These are phyloP conservation scores for Drosophila siamana DNA, from an alignment of 2,888 invertebrate genomes.

Conservation along the genomic window DNA sequence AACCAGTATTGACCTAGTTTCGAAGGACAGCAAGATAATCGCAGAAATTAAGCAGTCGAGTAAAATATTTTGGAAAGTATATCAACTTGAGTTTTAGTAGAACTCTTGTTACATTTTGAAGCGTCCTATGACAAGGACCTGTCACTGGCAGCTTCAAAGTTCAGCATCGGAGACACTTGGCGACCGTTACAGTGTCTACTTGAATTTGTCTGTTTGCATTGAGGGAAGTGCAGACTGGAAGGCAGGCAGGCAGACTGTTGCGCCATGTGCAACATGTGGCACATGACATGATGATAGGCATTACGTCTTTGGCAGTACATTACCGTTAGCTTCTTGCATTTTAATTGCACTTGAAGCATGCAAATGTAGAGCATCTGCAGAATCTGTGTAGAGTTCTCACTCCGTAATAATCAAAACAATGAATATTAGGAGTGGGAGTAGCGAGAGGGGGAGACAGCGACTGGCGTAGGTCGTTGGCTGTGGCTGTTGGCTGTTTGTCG, in stretches of 20 bases:
- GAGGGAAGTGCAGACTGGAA: background rate
- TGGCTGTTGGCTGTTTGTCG: constrained; percentile 23
- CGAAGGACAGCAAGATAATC: background rate
- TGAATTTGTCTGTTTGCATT: background rate
- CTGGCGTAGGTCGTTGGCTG: constrained; percentile 61
- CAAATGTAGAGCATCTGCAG: constrained; percentile 69
- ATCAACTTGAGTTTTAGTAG: background rate
- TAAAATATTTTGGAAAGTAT: too few relatives aligned
- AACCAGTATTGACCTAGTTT: background rate
- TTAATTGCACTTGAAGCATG: constrained; percentile 63
- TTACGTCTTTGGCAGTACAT: constrained; percentile 42
- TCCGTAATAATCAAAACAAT: constrained; percentile 53
- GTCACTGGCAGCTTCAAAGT: background rate
- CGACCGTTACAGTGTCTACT: background rate
- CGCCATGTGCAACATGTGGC: constrained; percentile 19
- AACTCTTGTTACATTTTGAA: background rate
- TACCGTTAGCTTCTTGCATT: constrained; percentile 62
- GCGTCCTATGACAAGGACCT: background rate
- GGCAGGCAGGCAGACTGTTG: constrained; percentile 1
- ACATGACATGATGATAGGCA: constrained; percentile 32
- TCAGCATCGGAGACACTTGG: background rate
- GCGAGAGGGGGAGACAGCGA: background rate
- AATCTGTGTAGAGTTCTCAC: constrained; percentile 23
- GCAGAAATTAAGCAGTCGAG: background rate
- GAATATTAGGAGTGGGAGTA: background rate